Conservation (phyloP, 2,113 vertebrate species). For the Heteronetta atricapilla region DNA sequence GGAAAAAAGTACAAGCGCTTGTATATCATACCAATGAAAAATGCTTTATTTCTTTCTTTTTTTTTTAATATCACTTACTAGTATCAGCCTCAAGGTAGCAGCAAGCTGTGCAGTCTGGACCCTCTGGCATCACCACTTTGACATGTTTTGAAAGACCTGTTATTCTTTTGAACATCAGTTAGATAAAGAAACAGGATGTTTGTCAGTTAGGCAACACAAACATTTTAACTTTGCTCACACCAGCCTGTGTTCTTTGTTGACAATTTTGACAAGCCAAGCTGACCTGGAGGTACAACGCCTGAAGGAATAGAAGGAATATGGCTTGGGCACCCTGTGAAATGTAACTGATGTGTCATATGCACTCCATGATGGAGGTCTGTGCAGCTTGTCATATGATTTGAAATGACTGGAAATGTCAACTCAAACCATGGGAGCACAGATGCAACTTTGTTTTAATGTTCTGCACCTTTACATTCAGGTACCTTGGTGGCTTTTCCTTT, state of each 20-base stretch:
- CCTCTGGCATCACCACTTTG: background rate
- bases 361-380: rapidly evolving
- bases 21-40: background rate
- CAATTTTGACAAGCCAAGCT: background rate
- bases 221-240: background rate
- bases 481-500: background rate
- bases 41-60: background rate
- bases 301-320: background rate
- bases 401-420: background rate
- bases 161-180: background rate
- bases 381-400: rapidly evolving
- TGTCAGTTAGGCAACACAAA: background rate
- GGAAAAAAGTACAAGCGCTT: background rate
- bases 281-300: background rate
- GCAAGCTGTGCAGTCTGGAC: background rate
- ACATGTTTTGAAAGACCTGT: background rate
- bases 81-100: background rate
- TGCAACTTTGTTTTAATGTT: background rate
- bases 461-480: background rate
- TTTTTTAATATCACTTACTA: rapidly evolving
- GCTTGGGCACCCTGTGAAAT: background rate
- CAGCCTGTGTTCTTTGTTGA: background rate
- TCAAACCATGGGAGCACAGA: background rate
- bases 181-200: background rate
- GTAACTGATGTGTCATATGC: background rate